These are phyloP conservation scores for Phacellophora camtschatica DNA, from an alignment of 30 jellyfish, hydroid and myxozoan species.

Conservation along the genomic window DNA sequence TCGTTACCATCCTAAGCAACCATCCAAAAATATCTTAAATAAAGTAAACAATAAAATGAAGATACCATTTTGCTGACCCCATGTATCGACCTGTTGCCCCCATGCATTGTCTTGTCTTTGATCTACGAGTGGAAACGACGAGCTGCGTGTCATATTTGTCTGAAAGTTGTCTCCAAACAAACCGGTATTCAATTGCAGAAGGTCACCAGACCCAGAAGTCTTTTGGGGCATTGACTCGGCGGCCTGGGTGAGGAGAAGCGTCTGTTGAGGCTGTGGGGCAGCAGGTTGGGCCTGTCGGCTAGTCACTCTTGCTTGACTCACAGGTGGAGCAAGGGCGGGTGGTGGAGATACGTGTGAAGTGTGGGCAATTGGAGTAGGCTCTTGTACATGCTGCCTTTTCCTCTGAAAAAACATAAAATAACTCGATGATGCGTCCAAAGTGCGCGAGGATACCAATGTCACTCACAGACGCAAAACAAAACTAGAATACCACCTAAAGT, in stretches of 20 bases:
- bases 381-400: neutral
- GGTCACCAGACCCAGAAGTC: constrained; percentile 61
- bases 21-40: too few species aligned
- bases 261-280: constrained; percentile 19
- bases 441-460: too few species aligned
- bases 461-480: too few species aligned
- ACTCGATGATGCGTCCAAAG: too few species aligned
- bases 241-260: constrained; percentile 27
- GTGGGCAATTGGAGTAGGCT: constrained; percentile 11
- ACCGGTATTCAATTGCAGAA: constrained; percentile 32
- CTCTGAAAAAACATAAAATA: neutral
- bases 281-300: constrained; percentile 4
- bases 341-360: constrained; percentile 30
- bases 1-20: too few species aligned
- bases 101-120: constrained; percentile 47
- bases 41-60: too few species aligned
- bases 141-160: constrained; percentile 50
- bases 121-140: constrained; percentile 58
- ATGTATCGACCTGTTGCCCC: constrained; percentile 11
- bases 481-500: too few species aligned
- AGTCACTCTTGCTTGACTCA: constrained; percentile 28
- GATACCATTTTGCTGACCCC: constrained; percentile 19
- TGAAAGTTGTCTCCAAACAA: constrained; percentile 18
- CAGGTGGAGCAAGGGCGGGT: constrained; percentile 56
- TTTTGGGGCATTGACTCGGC: constrained; percentile 53